phyloP scores from a whole-genome alignment of 2,888 invertebrate species.

The Sycophila texana region DNA sequence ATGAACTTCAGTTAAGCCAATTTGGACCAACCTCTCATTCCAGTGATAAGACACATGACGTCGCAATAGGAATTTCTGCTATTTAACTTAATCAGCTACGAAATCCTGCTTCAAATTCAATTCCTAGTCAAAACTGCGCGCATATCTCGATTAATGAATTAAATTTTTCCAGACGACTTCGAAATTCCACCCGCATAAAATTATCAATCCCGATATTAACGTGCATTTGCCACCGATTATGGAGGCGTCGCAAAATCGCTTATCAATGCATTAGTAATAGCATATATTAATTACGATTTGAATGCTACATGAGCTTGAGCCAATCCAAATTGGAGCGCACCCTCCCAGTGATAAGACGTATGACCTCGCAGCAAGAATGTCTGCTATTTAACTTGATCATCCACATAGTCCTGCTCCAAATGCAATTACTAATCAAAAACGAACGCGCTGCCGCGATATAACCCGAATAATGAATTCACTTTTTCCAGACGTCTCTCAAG shows the following conservation, averaged over 20 bases:
- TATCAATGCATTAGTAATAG: neutral
- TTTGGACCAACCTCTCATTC: constrained; percentile 23
- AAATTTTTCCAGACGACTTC: constrained; percentile 13
- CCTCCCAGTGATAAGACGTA: constrained; percentile 30
- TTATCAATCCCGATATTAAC: no score
- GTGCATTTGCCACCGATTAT: no score
- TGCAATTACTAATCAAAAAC: constrained; percentile 16
- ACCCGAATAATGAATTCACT: neutral
- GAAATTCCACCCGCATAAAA: no score
- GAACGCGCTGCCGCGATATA: no score
- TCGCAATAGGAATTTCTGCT: constrained; percentile 44
- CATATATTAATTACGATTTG: constrained; percentile 1
- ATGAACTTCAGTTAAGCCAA: constrained; percentile 44
- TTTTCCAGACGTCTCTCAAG: constrained; percentile 4
- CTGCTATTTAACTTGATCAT: constrained; percentile 51
- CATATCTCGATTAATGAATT: constrained; percentile 8
- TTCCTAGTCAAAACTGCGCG: neutral
- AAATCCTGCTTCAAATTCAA: constrained; percentile 32
- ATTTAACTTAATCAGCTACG: constrained; percentile 51
- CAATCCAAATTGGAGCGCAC: constrained; percentile 43
- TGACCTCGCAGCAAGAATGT: constrained; percentile 47
- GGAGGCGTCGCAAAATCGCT: neutral
- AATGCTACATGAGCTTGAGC: constrained; percentile 37
- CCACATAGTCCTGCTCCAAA: constrained; percentile 27
- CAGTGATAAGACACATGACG: constrained; percentile 44